phyloP scores from a whole-genome alignment of 2,113 vertebrate species.

The Labeo rohita region DNA sequence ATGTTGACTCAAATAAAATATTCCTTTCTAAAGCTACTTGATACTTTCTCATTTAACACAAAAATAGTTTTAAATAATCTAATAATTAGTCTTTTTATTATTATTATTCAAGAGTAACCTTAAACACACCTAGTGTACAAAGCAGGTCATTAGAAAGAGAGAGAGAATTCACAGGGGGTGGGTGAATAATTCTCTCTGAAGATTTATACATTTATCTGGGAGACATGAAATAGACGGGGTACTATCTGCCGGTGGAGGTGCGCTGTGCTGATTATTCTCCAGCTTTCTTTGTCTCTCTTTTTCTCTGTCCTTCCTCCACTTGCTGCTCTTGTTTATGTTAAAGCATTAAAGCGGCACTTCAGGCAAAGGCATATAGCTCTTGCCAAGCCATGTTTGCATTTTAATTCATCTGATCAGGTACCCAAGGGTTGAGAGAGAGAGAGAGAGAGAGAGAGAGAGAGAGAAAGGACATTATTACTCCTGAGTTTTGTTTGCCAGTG shows the following conservation, averaged over 20 bases:
- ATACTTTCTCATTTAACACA: too few relatives aligned
- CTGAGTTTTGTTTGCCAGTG: conserved; percentile 11
- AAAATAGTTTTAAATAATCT: too few relatives aligned
- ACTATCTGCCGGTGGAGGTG: neutral
- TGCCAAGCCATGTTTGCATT: conserved; percentile 57
- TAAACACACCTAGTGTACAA: neutral
- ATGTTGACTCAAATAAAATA: too few relatives aligned
- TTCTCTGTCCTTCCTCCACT: conserved; percentile 40
- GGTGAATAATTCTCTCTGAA: conserved; percentile 23
- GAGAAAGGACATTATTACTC: conserved; percentile 22
- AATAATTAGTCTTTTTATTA: neutral
- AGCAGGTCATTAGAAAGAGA: neutral
- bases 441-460: neutral
- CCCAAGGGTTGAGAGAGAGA: neutral
- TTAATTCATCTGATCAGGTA: conserved; percentile 59
- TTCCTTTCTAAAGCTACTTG: too few relatives aligned
- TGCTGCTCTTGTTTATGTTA: conserved; percentile 30
- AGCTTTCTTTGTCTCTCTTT: conserved; percentile 3
- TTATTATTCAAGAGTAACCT: neutral
- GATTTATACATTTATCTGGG: neutral
- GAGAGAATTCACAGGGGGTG: neutral
- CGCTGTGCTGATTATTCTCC: neutral
- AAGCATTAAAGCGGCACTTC: conserved; percentile 50
- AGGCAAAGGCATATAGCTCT: conserved; percentile 28
- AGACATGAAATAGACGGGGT: neutral